Percentiles rank a stretch among this genome's conserved stretches.
Evolutionary conservation across 1,140 invertebrate species (phyloP).

Genomic region (Stegodyphus dumicola): DNA sequence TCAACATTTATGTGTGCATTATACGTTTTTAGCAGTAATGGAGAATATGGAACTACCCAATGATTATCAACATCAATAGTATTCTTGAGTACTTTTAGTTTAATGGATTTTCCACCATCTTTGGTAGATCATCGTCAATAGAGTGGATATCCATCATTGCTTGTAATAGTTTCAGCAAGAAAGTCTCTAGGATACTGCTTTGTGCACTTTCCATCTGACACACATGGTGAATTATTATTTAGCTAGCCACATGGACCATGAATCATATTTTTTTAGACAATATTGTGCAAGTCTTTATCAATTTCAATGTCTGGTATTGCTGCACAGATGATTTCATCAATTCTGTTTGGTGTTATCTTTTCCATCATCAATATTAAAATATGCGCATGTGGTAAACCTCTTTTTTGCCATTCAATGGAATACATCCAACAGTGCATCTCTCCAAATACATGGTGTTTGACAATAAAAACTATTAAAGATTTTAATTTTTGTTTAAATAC

Average conservation of each 20-base stretch:
- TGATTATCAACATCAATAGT: slow-evolving; percentile 63
- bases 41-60: slow-evolving; percentile 64
- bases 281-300: slow-evolving; percentile 23
- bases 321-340: slow-evolving; percentile 49
- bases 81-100: neutral
- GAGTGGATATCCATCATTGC: slow-evolving; percentile 12
- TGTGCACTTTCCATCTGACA: slow-evolving; percentile 8
- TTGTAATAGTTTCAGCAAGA: neutral
- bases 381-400: slow-evolving; percentile 69
- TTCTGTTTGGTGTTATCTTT: slow-evolving; percentile 9
- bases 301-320: slow-evolving; percentile 38
- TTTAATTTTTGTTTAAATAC: slow-evolving; percentile 28
- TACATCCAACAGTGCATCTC: slow-evolving; percentile 62
- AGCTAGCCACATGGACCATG: slow-evolving; percentile 71
- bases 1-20: slow-evolving; percentile 67
- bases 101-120: slow-evolving; percentile 65
- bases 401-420: slow-evolving; percentile 69
- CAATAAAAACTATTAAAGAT: slow-evolving; percentile 17
- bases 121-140: neutral
- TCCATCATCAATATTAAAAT: slow-evolving; percentile 65
- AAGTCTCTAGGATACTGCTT: slow-evolving; percentile 29
- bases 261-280: slow-evolving; percentile 68
- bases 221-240: slow-evolving; percentile 16
- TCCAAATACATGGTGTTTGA: slow-evolving; percentile 60
- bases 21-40: slow-evolving; percentile 63